phyloP scores from a whole-genome alignment of 2,888 invertebrate genomes.

The Tridacna crocea region DNA sequence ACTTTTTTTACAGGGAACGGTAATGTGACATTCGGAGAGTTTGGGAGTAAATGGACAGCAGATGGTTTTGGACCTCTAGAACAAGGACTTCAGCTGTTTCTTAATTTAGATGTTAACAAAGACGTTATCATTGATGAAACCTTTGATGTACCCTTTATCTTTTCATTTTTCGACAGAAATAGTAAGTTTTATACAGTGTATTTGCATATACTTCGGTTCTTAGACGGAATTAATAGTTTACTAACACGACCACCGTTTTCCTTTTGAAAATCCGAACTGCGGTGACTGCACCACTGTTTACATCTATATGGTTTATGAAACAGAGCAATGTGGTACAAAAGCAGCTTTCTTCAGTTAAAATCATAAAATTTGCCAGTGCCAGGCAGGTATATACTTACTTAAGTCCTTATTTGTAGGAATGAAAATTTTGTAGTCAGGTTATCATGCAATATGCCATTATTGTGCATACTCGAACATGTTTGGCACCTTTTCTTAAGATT shows the following conservation, averaged over 20 bases:
- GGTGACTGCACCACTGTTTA: not conserved
- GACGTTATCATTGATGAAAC: constrained; percentile 47
- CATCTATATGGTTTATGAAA: not conserved
- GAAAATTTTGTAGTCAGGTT: no score
- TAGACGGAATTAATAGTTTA: not conserved
- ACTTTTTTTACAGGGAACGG: constrained; percentile 39
- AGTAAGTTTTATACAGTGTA: constrained; percentile 10
- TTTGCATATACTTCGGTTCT: not conserved
- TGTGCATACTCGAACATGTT: no score
- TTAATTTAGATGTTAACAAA: constrained; percentile 59
- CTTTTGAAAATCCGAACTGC: not conserved
- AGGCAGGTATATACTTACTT: no score
- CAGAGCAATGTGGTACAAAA: not conserved
- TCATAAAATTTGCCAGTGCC: no score
- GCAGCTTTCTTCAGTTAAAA: no score
- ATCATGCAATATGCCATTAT: no score
- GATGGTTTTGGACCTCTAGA: constrained; percentile 42
- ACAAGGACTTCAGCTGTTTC: constrained; percentile 53
- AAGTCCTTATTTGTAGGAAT: no score
- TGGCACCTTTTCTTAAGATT: no score
- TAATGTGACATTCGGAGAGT: constrained; percentile 45
- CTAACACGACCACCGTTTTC: not conserved
- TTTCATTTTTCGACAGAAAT: constrained; percentile 60
- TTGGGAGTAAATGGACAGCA: constrained; percentile 43
- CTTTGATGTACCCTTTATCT: constrained; percentile 48